Conservation (phyloP, 30 jellyfish, hydroid and myxozoan genomes). For the Aurelia aurita complex sp. Pacific region DNA sequence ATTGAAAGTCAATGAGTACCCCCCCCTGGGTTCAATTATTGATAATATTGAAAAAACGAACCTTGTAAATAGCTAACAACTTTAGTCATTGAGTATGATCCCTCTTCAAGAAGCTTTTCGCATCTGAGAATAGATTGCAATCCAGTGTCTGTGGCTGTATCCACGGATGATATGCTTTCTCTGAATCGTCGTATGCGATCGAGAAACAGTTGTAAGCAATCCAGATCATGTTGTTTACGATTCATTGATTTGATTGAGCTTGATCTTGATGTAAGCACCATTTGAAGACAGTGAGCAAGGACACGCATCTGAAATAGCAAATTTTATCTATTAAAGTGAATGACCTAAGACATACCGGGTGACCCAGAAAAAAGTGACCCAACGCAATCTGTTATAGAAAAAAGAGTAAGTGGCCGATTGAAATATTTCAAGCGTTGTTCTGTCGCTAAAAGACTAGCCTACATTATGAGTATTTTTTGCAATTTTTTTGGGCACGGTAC, state of each 20-base stretch:
- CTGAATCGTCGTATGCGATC: constrained; percentile 79
- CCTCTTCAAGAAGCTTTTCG: constrained; percentile 83
- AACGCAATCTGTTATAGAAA: no score
- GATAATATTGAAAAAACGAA: not conserved
- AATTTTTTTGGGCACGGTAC: no score
- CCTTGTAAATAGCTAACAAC: constrained; percentile 68
- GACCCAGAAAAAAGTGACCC: no score
- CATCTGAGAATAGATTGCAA: constrained; percentile 61
- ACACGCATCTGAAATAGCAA: constrained; percentile 82
- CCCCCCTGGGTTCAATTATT: no score
- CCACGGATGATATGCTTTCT: constrained; percentile 53
- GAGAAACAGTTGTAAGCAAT: constrained; percentile 73
- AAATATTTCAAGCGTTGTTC: no score
- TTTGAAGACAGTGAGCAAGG: constrained; percentile 77
- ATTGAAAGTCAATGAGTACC: no score
- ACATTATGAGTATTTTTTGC: no score
- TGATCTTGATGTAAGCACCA: constrained; percentile 71
- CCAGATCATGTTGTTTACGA: constrained; percentile 68
- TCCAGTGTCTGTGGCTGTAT: constrained; percentile 34
- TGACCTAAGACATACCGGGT: no score
- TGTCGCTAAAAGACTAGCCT: no score
- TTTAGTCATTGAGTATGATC: constrained; percentile 71
- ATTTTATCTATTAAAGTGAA: no score
- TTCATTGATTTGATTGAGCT: constrained; percentile 68
- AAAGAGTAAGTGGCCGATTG: no score